Conservation (phyloP, 92 coral and sea anemone species). For the Phenganax stokvisi region DNA sequence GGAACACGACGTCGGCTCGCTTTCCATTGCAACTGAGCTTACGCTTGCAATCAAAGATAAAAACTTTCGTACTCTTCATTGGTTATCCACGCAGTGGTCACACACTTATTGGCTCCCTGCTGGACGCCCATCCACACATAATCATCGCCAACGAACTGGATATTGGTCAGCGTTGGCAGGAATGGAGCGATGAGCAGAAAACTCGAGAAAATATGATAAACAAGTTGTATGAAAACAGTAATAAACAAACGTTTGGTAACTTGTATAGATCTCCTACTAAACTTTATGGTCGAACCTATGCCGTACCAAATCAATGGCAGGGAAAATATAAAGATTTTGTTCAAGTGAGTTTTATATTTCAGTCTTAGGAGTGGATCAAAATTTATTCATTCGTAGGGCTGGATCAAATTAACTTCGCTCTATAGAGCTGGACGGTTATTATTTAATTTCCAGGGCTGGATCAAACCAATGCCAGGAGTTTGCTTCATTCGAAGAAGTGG, state of each 20-base stretch:
- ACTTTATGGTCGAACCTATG: conserved; percentile 46
- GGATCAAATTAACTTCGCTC: too few species aligned
- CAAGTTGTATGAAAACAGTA: conserved; percentile 74
- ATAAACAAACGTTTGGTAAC: conserved; percentile 35
- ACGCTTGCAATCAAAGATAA: conserved; percentile 56
- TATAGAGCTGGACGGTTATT: too few species aligned
- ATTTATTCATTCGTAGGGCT: too few species aligned
- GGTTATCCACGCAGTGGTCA: conserved; percentile 96
- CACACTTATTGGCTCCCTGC: conserved; percentile 80
- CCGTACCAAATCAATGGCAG: conserved; percentile 84
- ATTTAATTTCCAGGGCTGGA: too few species aligned
- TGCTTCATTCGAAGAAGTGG: too few species aligned
- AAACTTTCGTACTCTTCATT: conserved; percentile 68
- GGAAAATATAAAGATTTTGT: conserved; percentile 61
- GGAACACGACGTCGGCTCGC: too few species aligned
- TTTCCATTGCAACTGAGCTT: conserved; percentile 8
- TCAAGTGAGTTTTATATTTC: conserved; percentile 45
- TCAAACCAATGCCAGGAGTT: too few species aligned
- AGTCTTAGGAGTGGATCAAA: too few species aligned
- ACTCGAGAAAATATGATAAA: conserved; percentile 82
- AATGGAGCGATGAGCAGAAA: conserved; percentile 58
- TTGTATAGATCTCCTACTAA: conserved; percentile 56
- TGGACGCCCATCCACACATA: conserved; percentile 93
- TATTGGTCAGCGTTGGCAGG: conserved; percentile 63
- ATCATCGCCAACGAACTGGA: conserved; percentile 88